Conservation (phyloP, 2,888 invertebrate species). For the Ennomos fuscantarius region DNA sequence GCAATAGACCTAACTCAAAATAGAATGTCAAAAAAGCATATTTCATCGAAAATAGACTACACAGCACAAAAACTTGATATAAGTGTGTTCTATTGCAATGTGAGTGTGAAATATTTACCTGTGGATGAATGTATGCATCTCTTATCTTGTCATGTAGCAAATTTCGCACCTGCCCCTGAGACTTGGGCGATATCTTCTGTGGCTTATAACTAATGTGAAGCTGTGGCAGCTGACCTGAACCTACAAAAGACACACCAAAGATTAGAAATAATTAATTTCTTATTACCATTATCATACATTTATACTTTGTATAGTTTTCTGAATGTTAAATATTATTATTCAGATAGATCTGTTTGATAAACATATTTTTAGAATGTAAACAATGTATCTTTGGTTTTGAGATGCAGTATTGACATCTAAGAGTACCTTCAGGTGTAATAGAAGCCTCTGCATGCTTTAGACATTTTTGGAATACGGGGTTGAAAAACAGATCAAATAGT, state of each 20-base stretch:
- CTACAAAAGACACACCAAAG: constrained; percentile 45
- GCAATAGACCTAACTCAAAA: too few species aligned
- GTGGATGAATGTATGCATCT: constrained; percentile 98
- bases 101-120: constrained; percentile 75
- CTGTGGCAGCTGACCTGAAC: constrained; percentile 91
- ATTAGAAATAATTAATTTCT: not conserved
- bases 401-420: too few species aligned
- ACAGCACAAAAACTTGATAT: too few species aligned
- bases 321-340: too few species aligned
- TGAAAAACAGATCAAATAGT: constrained; percentile 82
- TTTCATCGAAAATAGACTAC: too few species aligned
- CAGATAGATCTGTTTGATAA: too few species aligned
- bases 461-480: constrained; percentile 84
- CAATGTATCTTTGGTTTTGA: too few species aligned
- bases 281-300: too few species aligned
- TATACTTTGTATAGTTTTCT: too few species aligned
- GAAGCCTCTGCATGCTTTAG: constrained; percentile 78
- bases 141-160: constrained; percentile 98
- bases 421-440: constrained; percentile 69
- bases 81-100: not conserved
- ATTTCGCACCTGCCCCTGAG: constrained; percentile 95
- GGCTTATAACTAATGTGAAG: constrained; percentile 99
- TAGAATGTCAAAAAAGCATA: too few species aligned
- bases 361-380: too few species aligned
- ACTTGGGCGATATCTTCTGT: constrained; percentile 99